Conservation (phyloP, 2,888 invertebrate genomes). For the Eupeodes latifasciatus region DNA sequence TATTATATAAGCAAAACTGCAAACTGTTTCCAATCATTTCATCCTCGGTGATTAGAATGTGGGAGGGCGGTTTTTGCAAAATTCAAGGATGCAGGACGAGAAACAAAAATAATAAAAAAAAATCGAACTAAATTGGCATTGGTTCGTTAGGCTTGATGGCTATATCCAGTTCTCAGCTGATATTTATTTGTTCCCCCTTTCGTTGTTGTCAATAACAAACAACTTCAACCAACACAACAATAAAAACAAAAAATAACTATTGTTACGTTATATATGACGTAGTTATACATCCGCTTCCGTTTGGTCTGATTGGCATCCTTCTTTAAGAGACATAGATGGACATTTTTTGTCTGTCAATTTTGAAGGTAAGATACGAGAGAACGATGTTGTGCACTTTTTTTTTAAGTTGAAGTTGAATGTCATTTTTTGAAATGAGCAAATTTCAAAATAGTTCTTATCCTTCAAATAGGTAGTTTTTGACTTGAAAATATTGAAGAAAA, state of each 20-base stretch:
- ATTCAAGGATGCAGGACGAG: slow-evolving; percentile 53
- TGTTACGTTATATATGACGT: not conserved
- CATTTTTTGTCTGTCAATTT: not conserved
- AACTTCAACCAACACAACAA: not conserved
- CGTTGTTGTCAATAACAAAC: slow-evolving; percentile 6
- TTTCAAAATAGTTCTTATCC: not conserved
- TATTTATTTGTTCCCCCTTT: slow-evolving; percentile 25
- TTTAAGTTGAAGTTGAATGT: slow-evolving; percentile 1
- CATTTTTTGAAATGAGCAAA: slow-evolving; percentile 19
- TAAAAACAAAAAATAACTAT: not conserved
- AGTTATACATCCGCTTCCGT: not conserved
- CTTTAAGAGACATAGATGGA: slow-evolving; percentile 10
- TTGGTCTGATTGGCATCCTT: slow-evolving; percentile 40
- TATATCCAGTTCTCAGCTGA: slow-evolving; percentile 51
- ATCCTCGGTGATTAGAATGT: slow-evolving; percentile 73
- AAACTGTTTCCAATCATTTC: slow-evolving; percentile 74
- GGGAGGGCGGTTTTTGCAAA: slow-evolving; percentile 38
- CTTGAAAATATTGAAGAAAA: not conserved
- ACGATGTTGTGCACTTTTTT: not conserved
- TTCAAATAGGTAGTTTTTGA: not conserved
- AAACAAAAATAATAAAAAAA: not conserved
- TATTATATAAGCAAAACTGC: slow-evolving; percentile 62
- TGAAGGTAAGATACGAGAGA: not conserved
- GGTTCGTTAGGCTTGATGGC: slow-evolving; percentile 74
- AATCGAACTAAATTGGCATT: slow-evolving; percentile 49